phyloP scores from a whole-genome alignment of 2,113 vertebrate species.

The Chascanopsetta lugubris region DNA sequence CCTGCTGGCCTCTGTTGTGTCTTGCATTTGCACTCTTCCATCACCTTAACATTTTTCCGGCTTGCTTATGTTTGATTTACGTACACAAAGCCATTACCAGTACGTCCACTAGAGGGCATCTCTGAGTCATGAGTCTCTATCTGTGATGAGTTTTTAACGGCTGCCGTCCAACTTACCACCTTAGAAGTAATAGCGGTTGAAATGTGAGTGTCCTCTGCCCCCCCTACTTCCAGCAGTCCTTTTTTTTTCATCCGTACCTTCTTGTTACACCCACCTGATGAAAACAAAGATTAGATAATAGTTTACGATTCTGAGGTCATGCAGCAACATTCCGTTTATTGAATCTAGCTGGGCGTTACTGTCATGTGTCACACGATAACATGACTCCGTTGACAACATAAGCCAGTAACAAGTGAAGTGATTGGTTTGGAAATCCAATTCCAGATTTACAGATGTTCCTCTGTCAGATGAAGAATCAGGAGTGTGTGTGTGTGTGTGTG shows the following conservation, averaged over 20 bases:
- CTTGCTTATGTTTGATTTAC: no score
- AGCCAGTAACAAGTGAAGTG: slow-evolving; percentile 70
- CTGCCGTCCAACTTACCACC: no score
- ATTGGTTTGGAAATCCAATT: slow-evolving; percentile 85
- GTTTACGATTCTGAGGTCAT: background rate
- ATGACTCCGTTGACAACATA: slow-evolving; percentile 23
- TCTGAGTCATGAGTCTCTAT: no score
- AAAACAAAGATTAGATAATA: background rate
- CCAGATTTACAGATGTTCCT: slow-evolving; percentile 53
- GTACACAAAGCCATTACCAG: background rate
- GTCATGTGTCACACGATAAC: background rate
- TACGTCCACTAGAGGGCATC: background rate
- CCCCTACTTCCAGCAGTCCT: no score
- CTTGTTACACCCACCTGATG: background rate
- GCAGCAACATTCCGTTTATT: background rate
- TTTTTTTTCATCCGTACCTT: background rate
- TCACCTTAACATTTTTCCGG: no score
- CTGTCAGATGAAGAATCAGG: slow-evolving; percentile 43
- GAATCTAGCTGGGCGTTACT: background rate
- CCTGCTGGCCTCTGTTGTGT: no score
- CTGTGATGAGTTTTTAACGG: no score
- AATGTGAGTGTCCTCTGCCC: no score
- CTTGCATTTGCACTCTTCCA: no score
- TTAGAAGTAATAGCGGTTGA: no score
- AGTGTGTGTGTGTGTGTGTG: no score